These are phyloP conservation scores for Triplophysa tibetana DNA, from an alignment of 2,113 vertebrate genomes.

Conservation along the genomic window DNA sequence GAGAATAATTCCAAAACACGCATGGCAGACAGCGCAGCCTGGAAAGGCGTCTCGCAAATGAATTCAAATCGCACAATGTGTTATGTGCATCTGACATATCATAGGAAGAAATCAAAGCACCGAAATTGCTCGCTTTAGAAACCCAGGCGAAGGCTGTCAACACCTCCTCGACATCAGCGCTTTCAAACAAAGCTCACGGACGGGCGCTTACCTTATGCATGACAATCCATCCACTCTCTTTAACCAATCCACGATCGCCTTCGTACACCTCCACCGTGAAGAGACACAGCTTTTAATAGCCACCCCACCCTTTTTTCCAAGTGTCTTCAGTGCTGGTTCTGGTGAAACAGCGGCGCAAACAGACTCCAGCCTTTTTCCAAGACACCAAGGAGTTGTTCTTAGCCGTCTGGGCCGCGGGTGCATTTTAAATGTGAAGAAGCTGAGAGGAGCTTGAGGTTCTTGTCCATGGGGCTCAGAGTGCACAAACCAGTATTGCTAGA, in stretches of 20 bases:
- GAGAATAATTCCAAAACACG: conserved; percentile 6
- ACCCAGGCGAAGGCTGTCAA: conserved; percentile 48
- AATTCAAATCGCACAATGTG: conserved; percentile 39
- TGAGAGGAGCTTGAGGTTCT: conserved; percentile 58
- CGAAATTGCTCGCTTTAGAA: conserved; percentile 45
- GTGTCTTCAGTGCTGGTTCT: conserved; percentile 74
- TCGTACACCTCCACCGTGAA: conserved; percentile 34
- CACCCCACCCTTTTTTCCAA: conserved; percentile 56
- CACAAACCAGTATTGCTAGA: conserved; percentile 29
- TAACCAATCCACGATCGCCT: conserved; percentile 47
- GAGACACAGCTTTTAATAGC: conserved; percentile 44
- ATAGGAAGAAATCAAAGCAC: conserved; percentile 46
- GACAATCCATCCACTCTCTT: conserved; percentile 54
- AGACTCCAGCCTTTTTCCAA: conserved; percentile 79
- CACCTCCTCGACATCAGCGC: conserved; percentile 60
- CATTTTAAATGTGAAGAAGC: conserved; percentile 71
- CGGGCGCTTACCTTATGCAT: conserved; percentile 74
- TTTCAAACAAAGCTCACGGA: conserved; percentile 74
- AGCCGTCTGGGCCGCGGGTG: conserved; percentile 83
- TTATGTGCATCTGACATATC: conserved; percentile 39
- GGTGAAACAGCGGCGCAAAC: conserved; percentile 80
- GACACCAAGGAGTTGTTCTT: conserved; percentile 75
- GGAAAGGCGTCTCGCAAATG: conserved; percentile 31
- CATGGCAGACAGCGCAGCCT: conserved; percentile 13
- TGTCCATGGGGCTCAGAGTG: conserved; percentile 44